These are phyloP conservation scores for Esperia sulphurella DNA, from an alignment of 2,888 invertebrate genomes.

Conservation along the genomic window DNA sequence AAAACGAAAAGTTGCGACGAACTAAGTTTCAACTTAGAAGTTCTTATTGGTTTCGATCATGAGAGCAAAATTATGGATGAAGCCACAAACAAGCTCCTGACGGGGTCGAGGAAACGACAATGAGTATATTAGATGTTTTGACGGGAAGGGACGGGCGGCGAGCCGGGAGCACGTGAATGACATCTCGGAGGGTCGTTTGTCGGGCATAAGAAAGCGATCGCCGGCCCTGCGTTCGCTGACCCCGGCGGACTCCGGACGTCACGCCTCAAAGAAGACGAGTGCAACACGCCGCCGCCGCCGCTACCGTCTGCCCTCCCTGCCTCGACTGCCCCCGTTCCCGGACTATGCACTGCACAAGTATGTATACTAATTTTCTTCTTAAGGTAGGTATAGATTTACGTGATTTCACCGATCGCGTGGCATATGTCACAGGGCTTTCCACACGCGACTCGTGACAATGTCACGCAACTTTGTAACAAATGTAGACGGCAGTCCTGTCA, in stretches of 20 bases:
- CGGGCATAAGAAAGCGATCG: slow-evolving; percentile 62
- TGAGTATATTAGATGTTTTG: slow-evolving; percentile 12
- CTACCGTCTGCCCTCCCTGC: slow-evolving; percentile 19
- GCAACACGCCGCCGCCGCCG: slow-evolving; percentile 37
- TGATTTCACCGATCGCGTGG: too few species aligned
- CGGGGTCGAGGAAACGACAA: slow-evolving; percentile 8
- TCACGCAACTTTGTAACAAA: too few species aligned
- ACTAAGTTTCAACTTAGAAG: too few species aligned
- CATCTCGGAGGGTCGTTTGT: slow-evolving; percentile 64
- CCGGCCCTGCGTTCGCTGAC: slow-evolving; percentile 69
- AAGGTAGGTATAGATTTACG: too few species aligned
- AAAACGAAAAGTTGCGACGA: too few species aligned
- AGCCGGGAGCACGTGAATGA: slow-evolving; percentile 50
- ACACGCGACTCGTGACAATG: too few species aligned
- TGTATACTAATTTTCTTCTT: too few species aligned
- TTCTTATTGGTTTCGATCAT: too few species aligned
- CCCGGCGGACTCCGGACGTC: slow-evolving; percentile 59
- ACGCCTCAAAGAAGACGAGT: slow-evolving; percentile 70
- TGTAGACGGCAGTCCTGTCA: too few species aligned
- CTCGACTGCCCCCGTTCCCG: slow-evolving; percentile 16
- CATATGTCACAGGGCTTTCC: too few species aligned
- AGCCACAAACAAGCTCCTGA: not conserved
- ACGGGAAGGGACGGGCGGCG: slow-evolving; percentile 26
- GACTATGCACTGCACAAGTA: slow-evolving; percentile 2
- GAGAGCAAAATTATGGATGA: too few species aligned